Conservation (phyloP, 2,888 invertebrate genomes). For the Linyphia triangularis region DNA sequence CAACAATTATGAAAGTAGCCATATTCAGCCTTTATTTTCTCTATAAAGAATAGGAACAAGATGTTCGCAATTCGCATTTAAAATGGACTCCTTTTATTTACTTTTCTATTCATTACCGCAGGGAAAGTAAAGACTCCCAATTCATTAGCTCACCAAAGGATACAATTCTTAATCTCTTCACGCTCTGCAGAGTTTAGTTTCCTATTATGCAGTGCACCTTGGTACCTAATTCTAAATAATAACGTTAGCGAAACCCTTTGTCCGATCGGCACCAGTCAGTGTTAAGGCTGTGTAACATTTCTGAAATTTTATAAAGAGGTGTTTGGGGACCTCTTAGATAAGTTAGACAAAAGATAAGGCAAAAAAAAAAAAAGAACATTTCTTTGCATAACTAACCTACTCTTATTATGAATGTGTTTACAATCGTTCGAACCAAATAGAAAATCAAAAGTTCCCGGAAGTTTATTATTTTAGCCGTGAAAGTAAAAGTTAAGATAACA, state of each 20-base stretch:
- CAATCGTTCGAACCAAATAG: slow-evolving; percentile 15
- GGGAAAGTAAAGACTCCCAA: not conserved
- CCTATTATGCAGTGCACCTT: not conserved
- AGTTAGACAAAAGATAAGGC: slow-evolving; percentile 15
- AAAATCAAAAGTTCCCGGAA: slow-evolving; percentile 8
- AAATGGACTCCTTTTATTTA: not conserved
- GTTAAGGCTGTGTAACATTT: slow-evolving; percentile 4
- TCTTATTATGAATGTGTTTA: slow-evolving; percentile 18
- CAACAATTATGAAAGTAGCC: not conserved
- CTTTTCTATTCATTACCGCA: not conserved
- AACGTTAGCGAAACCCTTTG: slow-evolving; percentile 1
- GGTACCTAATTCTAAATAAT: not conserved
- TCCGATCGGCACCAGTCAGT: not conserved
- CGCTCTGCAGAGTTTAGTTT: not conserved
- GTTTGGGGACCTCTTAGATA: slow-evolving; percentile 3
- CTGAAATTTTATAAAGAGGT: not conserved
- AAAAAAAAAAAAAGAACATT: not conserved
- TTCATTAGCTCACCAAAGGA: not conserved
- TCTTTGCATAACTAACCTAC: slow-evolving; percentile 57
- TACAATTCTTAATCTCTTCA: slow-evolving; percentile 40
- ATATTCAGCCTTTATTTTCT: not conserved
- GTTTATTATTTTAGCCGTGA: slow-evolving; percentile 35
- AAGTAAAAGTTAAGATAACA: slow-evolving; percentile 9
- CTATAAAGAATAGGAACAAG: not conserved
- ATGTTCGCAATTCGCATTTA: slow-evolving; percentile 5